Percentiles rank a stretch among this genome's conserved stretches.
Conservation (phyloP, 2,797 vertebrate species). For the Arremon brunneinucha region DNA sequence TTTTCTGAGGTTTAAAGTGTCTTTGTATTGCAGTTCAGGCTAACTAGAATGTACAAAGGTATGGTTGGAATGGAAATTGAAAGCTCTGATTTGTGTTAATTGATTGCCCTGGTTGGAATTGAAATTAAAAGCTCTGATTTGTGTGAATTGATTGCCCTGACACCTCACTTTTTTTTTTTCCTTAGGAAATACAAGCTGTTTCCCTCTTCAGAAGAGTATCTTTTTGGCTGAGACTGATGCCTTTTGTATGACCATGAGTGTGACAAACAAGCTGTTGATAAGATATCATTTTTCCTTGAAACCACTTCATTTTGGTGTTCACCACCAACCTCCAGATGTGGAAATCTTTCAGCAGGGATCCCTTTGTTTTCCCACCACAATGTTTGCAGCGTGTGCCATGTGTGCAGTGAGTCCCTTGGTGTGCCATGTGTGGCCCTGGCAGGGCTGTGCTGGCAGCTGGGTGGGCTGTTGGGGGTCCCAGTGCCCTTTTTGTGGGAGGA, state of each 20-base stretch:
- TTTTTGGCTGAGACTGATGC: neutral
- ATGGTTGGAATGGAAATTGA: neutral
- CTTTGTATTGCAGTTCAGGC: neutral
- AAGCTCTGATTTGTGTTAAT: neutral
- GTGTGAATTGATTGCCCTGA: neutral
- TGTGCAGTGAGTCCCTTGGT: neutral
- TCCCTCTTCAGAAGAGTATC: neutral
- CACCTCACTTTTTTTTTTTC: neutral
- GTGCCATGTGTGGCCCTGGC: accelerated
- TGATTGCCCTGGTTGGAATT: neutral
- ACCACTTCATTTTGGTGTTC: neutral
- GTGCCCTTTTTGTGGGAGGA: neutral
- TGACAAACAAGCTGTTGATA: neutral
- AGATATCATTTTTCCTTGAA: neutral
- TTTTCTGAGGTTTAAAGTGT: neutral
- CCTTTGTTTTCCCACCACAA: neutral
- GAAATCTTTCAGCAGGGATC: neutral
- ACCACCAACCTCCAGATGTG: accelerated
- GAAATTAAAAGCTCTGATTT: neutral
- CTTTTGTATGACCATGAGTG: neutral
- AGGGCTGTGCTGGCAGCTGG: neutral
- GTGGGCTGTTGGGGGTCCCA: neutral
- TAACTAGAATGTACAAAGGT: neutral
- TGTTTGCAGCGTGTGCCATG: accelerated
- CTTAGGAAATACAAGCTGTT: neutral